These are phyloP conservation scores for Synanthedon tipuliformis DNA, from an alignment of 2,888 invertebrate species.

Conservation along the genomic window DNA sequence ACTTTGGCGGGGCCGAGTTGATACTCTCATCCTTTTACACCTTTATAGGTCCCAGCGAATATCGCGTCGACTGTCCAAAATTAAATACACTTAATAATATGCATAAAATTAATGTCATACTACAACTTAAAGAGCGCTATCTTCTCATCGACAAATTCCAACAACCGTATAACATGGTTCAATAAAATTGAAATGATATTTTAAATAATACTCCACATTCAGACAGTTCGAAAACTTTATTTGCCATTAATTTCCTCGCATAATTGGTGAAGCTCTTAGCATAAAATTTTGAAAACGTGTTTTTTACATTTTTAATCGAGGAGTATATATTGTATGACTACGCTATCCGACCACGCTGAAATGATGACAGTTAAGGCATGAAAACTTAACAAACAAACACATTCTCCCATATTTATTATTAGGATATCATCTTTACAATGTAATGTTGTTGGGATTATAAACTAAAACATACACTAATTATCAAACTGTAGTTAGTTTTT, in stretches of 20 bases:
- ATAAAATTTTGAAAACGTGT: constrained; percentile 8
- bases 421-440: no score
- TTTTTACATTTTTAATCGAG: not conserved
- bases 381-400: no score
- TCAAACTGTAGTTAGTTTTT: no score
- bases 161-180: constrained; percentile 13
- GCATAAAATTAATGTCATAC: constrained; percentile 18
- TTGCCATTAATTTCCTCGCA: constrained; percentile 14
- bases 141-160: constrained; percentile 5
- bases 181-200: constrained; percentile 37
- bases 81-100: constrained; percentile 24
- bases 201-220: constrained; percentile 27
- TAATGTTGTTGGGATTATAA: no score
- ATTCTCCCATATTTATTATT: no score
- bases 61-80: constrained; percentile 17
- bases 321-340: no score
- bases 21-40: no score
- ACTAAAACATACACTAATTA: no score
- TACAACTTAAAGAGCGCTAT: constrained; percentile 7
- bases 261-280: constrained; percentile 13
- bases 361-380: no score
- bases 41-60: constrained; percentile 2
- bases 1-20: no score
- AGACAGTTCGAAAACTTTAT: constrained; percentile 12
- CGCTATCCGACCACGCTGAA: no score